phyloP scores from a whole-genome alignment of 2,888 invertebrate species.

The Phorcus lineatus region DNA sequence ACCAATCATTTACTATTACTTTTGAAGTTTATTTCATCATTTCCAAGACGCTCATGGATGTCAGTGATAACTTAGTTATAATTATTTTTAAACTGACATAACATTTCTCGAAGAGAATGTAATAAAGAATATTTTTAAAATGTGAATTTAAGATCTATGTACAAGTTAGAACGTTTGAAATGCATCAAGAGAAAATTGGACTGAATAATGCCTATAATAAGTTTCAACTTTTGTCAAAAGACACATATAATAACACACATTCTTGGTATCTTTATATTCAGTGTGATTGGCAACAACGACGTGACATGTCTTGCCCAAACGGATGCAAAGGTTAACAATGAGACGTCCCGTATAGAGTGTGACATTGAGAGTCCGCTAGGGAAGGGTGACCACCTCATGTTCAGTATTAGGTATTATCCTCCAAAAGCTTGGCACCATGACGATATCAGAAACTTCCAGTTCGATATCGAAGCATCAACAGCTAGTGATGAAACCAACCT shows the following conservation, averaged over 20 bases:
- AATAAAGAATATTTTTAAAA: too few relatives aligned
- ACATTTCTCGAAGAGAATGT: too few relatives aligned
- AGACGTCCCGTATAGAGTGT: slow-evolving; percentile 31
- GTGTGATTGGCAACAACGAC: slow-evolving; percentile 31
- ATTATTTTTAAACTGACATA: too few relatives aligned
- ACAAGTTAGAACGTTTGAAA: too few relatives aligned
- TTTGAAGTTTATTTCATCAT: too few relatives aligned
- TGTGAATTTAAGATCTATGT: too few relatives aligned
- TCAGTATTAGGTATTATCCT: slow-evolving; percentile 37
- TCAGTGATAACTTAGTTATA: too few relatives aligned
- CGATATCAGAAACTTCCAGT: slow-evolving; percentile 32
- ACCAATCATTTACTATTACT: too few relatives aligned
- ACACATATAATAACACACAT: background rate
- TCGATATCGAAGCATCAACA: slow-evolving; percentile 41
- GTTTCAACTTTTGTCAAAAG: too few relatives aligned
- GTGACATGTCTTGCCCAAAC: slow-evolving; percentile 36
- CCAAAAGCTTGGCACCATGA: slow-evolving; percentile 32
- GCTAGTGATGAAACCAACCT: slow-evolving; percentile 38
- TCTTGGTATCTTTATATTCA: background rate
- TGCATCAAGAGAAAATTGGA: too few relatives aligned
- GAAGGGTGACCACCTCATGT: slow-evolving; percentile 32
- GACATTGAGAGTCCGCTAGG: slow-evolving; percentile 37
- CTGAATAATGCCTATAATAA: too few relatives aligned
- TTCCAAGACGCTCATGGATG: too few relatives aligned
- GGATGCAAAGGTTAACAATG: background rate